Evolutionary conservation across 2,888 invertebrate species (phyloP), one percentile per base, ranked within the genome.

Genomic region (Nematopogon swammerdamellus): DNA sequence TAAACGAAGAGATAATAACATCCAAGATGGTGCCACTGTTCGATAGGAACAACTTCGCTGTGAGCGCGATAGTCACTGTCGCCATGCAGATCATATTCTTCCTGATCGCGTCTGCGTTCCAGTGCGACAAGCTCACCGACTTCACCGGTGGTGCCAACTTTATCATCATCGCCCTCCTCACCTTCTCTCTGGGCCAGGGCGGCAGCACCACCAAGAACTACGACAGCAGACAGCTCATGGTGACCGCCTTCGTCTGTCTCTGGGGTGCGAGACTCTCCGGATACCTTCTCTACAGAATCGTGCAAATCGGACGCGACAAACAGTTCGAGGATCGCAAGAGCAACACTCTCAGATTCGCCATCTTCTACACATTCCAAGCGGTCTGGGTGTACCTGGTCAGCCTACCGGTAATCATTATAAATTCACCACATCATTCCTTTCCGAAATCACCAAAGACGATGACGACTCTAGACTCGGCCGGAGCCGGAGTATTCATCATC

Each of bases 101-200:
- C 72, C 82, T 88, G 42, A 85, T 95, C 58, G 94, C 94, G 44
- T 90, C 92, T 4, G 83, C 88, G 50, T 90, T 92, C 59, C 91
- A 94, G 69, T 86, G 91, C 75, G 95, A 95, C 67, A 94, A 95
- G 75, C 82, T 95, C 51, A 92, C 95, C 1, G 95, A 96, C 70
- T 93, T 95, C 74, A 95, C 95, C 53, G 94, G 95, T 8, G 95
- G 95, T 50, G 89, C 91, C 50, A 95, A 95, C 74, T 96, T 96
- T 69, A 91, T 95, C 56, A 89, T 94, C 49, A 83, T 95, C 57
- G 93, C 95, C 8, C 69, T 95, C 53, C 76, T 95, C 45, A 95
- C 95, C 20, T 93, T 95, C 73, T 88, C 91, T 62, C 80, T 95
- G 44, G 92, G 92, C 14, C 91, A 92, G 82, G 86, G 86, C 57